These are phyloP conservation scores for Drosophila atroscutellata DNA, from an alignment of 2,888 invertebrate species.

Conservation along the genomic window DNA sequence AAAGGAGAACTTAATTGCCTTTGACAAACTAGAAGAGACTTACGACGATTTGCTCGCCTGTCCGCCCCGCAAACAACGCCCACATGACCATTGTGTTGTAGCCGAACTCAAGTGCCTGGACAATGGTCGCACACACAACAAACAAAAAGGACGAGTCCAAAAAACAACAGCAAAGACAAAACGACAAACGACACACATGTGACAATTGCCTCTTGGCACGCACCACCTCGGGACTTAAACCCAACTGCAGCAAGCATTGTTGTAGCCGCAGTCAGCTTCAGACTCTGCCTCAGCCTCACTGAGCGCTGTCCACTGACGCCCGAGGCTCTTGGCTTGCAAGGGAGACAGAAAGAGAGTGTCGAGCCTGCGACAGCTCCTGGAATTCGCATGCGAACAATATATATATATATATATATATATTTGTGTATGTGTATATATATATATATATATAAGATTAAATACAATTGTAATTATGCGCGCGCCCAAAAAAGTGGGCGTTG, in stretches of 20 bases:
- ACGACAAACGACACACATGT: conserved; percentile 42
- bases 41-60: conserved; percentile 58
- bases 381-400: conserved; percentile 56
- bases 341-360: background rate
- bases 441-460: conserved; percentile 32
- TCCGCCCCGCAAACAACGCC: conserved; percentile 63
- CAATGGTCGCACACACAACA: conserved; percentile 40
- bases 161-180: conserved; percentile 26
- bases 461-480: conserved; percentile 71
- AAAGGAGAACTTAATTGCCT: conserved; percentile 66
- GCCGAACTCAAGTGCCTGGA: conserved; percentile 48
- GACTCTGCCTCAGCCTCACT: conserved; percentile 15
- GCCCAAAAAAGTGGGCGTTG: conserved; percentile 73
- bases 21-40: conserved; percentile 61
- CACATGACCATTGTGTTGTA: conserved; percentile 30
- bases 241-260: background rate
- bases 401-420: conserved; percentile 25
- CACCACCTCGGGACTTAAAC: conserved; percentile 35
- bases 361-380: conserved; percentile 70
- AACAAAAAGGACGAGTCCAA: conserved; percentile 25
- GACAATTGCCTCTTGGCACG: conserved; percentile 72
- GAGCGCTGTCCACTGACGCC: conserved; percentile 45
- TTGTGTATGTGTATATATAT: conserved; percentile 16
- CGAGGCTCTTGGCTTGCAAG: conserved; percentile 60
- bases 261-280: background rate